Conservation (phyloP, 1,140 invertebrate species). For the Hetaerina americana region DNA sequence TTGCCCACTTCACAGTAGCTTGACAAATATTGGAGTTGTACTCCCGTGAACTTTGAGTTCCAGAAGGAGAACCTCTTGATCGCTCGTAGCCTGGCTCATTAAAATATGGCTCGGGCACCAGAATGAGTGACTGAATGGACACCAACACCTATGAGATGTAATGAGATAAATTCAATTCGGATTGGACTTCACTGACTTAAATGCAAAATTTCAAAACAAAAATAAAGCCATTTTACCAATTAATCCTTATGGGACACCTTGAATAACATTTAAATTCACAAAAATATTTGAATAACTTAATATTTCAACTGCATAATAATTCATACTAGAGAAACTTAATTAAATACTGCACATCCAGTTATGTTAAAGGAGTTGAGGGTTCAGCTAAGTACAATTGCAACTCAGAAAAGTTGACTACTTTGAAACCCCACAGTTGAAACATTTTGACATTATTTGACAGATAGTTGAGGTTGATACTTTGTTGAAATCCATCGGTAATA, state of each 20-base stretch:
- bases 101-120: slow-evolving; percentile 94
- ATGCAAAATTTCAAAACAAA: slow-evolving; percentile 8
- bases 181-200: no score
- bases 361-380: no score
- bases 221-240: background rate
- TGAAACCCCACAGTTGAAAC: no score
- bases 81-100: slow-evolving; percentile 96
- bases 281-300: slow-evolving; percentile 1
- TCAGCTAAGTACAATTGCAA: no score
- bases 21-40: slow-evolving; percentile 95
- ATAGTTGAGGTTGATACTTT: no score
- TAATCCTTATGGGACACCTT: slow-evolving; percentile 3
- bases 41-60: slow-evolving; percentile 75
- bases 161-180: no score
- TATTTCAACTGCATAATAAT: no score
- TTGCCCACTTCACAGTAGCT: slow-evolving; percentile 90
- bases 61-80: slow-evolving; percentile 73
- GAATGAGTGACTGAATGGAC: slow-evolving; percentile 89
- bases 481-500: no score
- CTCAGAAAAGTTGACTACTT: no score
- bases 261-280: slow-evolving; percentile 1
- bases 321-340: no score
- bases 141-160: slow-evolving; percentile 65
- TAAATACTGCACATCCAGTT: no score
- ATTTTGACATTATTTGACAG: no score